Evolutionary conservation across 2,797 vertebrate genomes (phyloP), one percentile per base, ranked within the genome.

Genomic region (Lindbergichthys nudifrons): DNA sequence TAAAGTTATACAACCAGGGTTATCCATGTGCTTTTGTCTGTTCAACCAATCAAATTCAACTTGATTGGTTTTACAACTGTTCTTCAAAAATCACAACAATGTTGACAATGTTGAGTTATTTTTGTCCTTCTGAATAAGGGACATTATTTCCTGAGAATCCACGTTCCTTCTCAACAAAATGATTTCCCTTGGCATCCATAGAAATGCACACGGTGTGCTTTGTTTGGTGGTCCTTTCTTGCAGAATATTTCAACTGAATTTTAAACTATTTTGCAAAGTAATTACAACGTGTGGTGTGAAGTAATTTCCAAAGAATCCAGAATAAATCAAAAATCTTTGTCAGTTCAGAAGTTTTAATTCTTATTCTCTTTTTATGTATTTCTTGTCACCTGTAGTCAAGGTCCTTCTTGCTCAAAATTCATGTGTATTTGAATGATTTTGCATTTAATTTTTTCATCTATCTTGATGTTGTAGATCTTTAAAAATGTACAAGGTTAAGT

Each of bases 101-200:
- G 51, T 77, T 88, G 83, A 84, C 80, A 79, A n/a, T n/a, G n/a
- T n/a, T n/a, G 61, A 84, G 72, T 75, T 36, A 47, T 9, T 81
- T 87, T 79, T 81, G 82, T 84, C 82, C 81, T 85, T 77, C 86
- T 79, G 73, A 88, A 86, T 79, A 79, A 88, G 73, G 68, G 79
- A 89, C 89, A 86, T 62, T 70, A 77, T 88, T 88, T 79, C 75
- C 58, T 53, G 15, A 79, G 82, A 87, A 75, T 88, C 39, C 30
- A 41, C 64, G 77, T 84, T 90, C 73, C 57, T 65, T 79, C 70
- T 80, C 64, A 65, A 82, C 79, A 57, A 71, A 81, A 75, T 65
- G 69, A 84, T 88, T 89, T 86, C 71, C 88, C 89, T 90, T 91
- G 89, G 75, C 70, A 2, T 15, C 70, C 53, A 81, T 70, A 74